A percentile compares a stretch with the other conserved stretches of the same genome.
Conservation (phyloP, 2,888 invertebrate species). For the Andrena praecox region DNA sequence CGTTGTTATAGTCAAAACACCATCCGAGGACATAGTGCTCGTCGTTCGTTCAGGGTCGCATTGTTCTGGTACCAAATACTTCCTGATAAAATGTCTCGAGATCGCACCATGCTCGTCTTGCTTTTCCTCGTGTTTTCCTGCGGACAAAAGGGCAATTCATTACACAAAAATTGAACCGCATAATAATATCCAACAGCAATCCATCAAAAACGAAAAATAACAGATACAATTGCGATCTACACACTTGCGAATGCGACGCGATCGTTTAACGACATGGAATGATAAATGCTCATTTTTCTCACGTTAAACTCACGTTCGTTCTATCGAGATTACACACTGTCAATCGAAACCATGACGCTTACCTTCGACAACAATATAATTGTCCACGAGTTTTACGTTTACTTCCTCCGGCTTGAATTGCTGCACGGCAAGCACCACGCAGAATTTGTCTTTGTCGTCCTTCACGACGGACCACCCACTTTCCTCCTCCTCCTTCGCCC, state of each 20-base stretch:
- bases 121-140: conserved; percentile 91
- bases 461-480: conserved; percentile 91
- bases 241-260: no score
- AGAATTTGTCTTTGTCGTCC: conserved; percentile 89
- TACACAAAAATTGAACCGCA: neutral
- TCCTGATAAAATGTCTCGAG: conserved; percentile 77
- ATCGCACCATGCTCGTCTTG: conserved; percentile 89
- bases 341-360: conserved; percentile 2
- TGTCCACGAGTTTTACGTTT: conserved; percentile 90
- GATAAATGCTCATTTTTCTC: no score
- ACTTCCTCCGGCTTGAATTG: conserved; percentile 92
- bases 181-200: neutral
- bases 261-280: no score
- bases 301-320: neutral
- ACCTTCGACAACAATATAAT: conserved; percentile 90
- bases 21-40: conserved; percentile 90
- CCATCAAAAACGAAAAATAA: neutral
- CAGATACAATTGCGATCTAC: no score
- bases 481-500: conserved; percentile 83
- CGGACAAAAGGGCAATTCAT: neutral
- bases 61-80: conserved; percentile 79
- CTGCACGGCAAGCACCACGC: conserved; percentile 91
- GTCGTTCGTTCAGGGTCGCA: conserved; percentile 89
- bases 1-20: conserved; percentile 91
- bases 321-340: neutral